phyloP scores from a whole-genome alignment of 2,888 invertebrate genomes.

The Cyclophora albipunctata region DNA sequence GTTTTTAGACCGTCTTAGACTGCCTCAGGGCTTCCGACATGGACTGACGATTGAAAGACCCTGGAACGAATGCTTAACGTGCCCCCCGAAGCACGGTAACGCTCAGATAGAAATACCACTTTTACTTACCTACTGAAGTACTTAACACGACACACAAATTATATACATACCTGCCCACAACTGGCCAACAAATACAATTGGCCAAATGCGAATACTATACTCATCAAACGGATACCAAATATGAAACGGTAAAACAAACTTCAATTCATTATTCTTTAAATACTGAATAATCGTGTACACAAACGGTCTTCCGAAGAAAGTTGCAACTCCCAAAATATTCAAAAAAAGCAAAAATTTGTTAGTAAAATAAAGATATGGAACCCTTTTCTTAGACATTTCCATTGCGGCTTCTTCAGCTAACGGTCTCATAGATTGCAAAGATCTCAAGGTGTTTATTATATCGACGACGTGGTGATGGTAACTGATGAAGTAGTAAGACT shows the following conservation, averaged over 20 bases:
- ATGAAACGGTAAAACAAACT: constrained; percentile 32
- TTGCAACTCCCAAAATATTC: constrained; percentile 10
- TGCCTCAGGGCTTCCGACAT: too few species aligned
- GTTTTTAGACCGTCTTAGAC: too few species aligned
- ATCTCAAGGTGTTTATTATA: constrained; percentile 22
- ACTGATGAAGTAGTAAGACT: constrained; percentile 28
- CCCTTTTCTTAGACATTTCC: constrained; percentile 10
- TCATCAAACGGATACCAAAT: constrained; percentile 41
- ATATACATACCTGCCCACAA: constrained; percentile 30
- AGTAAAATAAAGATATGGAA: constrained; percentile 18
- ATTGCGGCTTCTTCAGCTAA: constrained; percentile 2
- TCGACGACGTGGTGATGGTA: constrained; percentile 25
- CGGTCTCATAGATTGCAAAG: constrained; percentile 4
- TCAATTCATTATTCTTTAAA: constrained; percentile 25
- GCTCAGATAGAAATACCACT: too few species aligned
- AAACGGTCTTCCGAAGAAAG: constrained; percentile 30
- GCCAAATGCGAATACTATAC: constrained; percentile 27
- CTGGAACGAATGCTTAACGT: too few species aligned
- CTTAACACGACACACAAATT: too few species aligned
- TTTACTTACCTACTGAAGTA: too few species aligned
- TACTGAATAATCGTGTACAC: constrained; percentile 25
- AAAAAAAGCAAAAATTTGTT: constrained; percentile 17
- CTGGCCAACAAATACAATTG: constrained; percentile 31
- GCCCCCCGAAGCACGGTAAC: too few species aligned
- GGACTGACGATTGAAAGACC: too few species aligned